phyloP scores from a whole-genome alignment of 2,797 vertebrate genomes.

The Lophius americanus region DNA sequence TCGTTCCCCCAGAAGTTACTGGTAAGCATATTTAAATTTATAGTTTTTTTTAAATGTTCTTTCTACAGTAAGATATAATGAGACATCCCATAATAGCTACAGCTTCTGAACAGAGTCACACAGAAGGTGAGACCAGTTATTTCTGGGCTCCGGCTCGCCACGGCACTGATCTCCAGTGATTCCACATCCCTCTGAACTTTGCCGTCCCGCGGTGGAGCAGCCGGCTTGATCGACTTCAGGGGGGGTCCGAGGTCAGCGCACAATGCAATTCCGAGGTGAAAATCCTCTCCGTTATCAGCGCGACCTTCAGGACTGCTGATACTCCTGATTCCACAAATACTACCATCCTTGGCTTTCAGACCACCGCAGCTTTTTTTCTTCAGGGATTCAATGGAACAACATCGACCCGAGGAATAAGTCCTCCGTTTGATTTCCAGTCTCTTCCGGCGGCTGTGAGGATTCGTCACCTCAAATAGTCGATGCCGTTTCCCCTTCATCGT shows the following conservation, averaged over 20 bases:
- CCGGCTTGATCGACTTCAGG: conserved; percentile 79
- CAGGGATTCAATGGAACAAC: conserved; percentile 24
- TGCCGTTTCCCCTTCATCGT: not conserved
- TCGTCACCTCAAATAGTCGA: not conserved
- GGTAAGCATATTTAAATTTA: no score
- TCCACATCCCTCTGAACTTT: conserved; percentile 67
- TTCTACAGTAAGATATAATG: no score
- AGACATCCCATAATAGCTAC: no score
- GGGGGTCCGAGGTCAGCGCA: conserved; percentile 76
- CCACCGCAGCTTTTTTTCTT: conserved; percentile 23
- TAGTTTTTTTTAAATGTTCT: no score
- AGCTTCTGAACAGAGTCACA: no score
- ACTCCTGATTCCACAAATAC: conserved; percentile 73
- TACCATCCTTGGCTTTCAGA: conserved; percentile 38
- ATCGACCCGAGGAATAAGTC: conserved; percentile 16
- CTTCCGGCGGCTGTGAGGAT: not conserved
- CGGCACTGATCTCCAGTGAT: conserved; percentile 73
- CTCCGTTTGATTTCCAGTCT: not conserved
- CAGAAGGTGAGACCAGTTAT: not conserved
- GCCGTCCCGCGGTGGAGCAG: conserved; percentile 65
- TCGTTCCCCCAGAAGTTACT: no score
- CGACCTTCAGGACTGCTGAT: conserved; percentile 82
- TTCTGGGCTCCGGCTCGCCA: conserved; percentile 46
- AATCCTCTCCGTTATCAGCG: conserved; percentile 81
- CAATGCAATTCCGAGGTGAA: conserved; percentile 75